Percentiles rank a stretch among this genome's conserved stretches.
phyloP scores from a whole-genome alignment of 2,888 invertebrate genomes.

The Ryuthela nishihirai region DNA sequence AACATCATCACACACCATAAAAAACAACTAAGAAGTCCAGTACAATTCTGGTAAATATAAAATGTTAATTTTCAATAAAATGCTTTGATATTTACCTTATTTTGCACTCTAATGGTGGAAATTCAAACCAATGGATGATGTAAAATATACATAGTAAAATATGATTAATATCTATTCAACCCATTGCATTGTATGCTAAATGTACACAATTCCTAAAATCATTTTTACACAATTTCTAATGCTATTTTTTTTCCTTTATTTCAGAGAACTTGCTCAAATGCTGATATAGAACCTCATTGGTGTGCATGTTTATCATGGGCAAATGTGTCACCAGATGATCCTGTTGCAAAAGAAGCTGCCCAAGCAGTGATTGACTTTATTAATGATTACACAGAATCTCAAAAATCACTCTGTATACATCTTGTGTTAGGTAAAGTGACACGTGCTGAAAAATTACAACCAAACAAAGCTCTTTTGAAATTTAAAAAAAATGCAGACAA shows the following conservation, averaged over 20 bases:
- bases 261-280: constrained; percentile 72
- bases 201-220: too few species aligned
- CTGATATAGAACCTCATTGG: constrained; percentile 92
- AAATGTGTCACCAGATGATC: constrained; percentile 56
- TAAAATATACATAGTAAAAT: too few species aligned
- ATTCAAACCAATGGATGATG: too few species aligned
- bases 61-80: too few species aligned
- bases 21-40: too few species aligned
- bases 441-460: constrained; percentile 67
- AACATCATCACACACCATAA: too few species aligned
- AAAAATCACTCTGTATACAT: constrained; percentile 59
- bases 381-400: constrained; percentile 57
- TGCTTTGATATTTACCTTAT: too few species aligned
- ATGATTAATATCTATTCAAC: too few species aligned
- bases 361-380: constrained; percentile 48
- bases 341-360: constrained; percentile 58
- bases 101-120: too few species aligned
- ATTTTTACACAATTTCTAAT: too few species aligned
- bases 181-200: too few species aligned
- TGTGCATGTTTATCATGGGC: constrained; percentile 89
- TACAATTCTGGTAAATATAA: too few species aligned
- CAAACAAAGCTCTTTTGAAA: constrained; percentile 63
- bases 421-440: constrained; percentile 61
- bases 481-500: constrained; percentile 69
- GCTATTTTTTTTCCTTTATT: background rate